These are phyloP conservation scores for Cyprinodon tularosa DNA, from an alignment of 2,113 vertebrate genomes.

Conservation along the genomic window DNA sequence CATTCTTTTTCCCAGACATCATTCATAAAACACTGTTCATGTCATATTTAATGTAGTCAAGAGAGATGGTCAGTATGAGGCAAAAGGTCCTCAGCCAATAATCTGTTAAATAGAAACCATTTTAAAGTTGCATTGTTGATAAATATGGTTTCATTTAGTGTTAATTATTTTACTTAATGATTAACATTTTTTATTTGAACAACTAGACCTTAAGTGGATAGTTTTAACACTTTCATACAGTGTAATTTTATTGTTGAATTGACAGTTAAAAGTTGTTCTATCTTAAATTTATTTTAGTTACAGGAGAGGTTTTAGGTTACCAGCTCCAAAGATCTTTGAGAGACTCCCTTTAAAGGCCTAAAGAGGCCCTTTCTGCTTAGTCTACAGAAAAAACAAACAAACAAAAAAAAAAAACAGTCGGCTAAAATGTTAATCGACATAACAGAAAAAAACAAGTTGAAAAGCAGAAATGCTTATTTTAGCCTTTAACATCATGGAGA, in stretches of 20 bases:
- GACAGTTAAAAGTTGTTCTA: conserved; percentile 49
- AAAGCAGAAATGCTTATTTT: conserved; percentile 1
- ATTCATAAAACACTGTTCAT: conserved; percentile 33
- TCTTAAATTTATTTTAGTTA: conserved; percentile 45
- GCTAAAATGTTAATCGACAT: conserved; percentile 28
- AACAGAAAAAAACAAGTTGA: conserved; percentile 20
- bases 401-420: conserved; percentile 10
- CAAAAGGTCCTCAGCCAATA: not conserved
- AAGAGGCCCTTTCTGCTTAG: conserved; percentile 54
- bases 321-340: conserved; percentile 41
- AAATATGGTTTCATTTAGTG: not conserved
- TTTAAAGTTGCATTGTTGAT: not conserved
- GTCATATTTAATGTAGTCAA: conserved; percentile 10
- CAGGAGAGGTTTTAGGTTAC: conserved; percentile 62
- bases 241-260: conserved; percentile 33
- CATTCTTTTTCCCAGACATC: conserved; percentile 26
- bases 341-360: conserved; percentile 51
- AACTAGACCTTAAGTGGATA: not conserved
- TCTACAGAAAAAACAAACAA: conserved; percentile 37
- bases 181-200: not conserved
- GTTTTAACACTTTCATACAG: not conserved
- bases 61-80: not conserved
- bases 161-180: not conserved
- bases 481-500: not conserved
- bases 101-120: not conserved